phyloP scores from a whole-genome alignment of 2,888 invertebrate species.

The Atethmia centrago region DNA sequence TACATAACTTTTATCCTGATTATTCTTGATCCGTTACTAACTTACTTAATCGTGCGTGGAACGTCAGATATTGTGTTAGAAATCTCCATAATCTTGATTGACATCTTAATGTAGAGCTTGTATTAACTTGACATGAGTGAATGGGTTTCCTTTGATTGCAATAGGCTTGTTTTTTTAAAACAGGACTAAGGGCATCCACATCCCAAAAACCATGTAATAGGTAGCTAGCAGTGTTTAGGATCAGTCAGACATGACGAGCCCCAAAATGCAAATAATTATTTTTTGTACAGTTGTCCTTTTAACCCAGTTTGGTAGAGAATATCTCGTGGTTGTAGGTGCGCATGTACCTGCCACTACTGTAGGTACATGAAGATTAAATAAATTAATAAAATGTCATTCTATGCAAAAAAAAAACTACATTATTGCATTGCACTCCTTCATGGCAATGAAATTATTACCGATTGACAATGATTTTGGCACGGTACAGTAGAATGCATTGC shows the following conservation, averaged over 20 bases:
- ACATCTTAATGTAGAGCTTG: neutral
- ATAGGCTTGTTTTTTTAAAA: neutral
- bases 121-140: neutral
- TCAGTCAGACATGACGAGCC: too few relatives aligned
- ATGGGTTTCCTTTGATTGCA: neutral
- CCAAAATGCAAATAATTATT: too few relatives aligned
- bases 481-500: constrained; percentile 31
- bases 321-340: too few relatives aligned
- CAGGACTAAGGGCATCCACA: neutral
- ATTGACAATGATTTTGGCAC: constrained; percentile 22
- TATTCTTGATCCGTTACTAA: too few relatives aligned
- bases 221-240: neutral
- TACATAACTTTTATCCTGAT: too few relatives aligned
- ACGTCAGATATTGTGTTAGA: neutral
- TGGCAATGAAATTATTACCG: constrained; percentile 15
- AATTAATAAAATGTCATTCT: neutral
- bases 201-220: neutral
- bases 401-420: neutral
- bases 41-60: too few relatives aligned
- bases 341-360: too few relatives aligned
- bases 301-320: too few relatives aligned
- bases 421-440: neutral
- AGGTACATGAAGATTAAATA: too few relatives aligned
- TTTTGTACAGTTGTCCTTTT: too few relatives aligned
- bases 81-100: constrained; percentile 13